Percentiles rank a stretch among this genome's conserved stretches.
phyloP scores from a whole-genome alignment of 2,888 invertebrate genomes.

The Eucera pruinosa region DNA sequence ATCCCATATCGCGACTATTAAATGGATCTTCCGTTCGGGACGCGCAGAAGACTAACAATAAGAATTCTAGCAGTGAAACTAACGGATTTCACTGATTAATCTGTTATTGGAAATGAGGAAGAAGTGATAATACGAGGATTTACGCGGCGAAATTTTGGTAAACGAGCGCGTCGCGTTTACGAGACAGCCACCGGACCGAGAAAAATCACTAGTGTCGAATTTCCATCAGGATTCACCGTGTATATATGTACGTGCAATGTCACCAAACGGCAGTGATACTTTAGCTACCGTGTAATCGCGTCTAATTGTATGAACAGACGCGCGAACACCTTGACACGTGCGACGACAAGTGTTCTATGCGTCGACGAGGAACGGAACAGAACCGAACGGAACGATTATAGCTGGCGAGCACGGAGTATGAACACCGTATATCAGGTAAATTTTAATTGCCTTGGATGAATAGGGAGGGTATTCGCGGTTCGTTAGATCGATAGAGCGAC shows the following conservation, averaged over 20 bases:
- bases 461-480: neutral
- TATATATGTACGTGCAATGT: neutral
- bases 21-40: too few species aligned
- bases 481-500: conserved; percentile 13
- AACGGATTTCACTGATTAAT: too few species aligned
- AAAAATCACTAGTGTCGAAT: conserved; percentile 5
- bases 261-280: conserved; percentile 1
- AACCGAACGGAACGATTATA: conserved; percentile 37
- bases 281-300: neutral
- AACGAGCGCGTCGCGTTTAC: neutral
- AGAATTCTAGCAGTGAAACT: too few species aligned
- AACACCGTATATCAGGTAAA: conserved; percentile 54
- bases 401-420: conserved; percentile 35
- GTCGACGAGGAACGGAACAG: neutral
- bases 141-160: neutral
- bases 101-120: neutral
- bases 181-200: neutral
- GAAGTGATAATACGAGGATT: too few species aligned
- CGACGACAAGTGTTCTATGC: neutral
- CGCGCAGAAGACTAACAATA: too few species aligned
- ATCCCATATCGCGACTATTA: too few species aligned
- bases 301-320: neutral
- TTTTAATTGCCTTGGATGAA: conserved; percentile 21
- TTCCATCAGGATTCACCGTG: conserved; percentile 9
- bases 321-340: neutral